Conservation (phyloP, 2,113 vertebrate genomes). For the Crypturellus undulatus region DNA sequence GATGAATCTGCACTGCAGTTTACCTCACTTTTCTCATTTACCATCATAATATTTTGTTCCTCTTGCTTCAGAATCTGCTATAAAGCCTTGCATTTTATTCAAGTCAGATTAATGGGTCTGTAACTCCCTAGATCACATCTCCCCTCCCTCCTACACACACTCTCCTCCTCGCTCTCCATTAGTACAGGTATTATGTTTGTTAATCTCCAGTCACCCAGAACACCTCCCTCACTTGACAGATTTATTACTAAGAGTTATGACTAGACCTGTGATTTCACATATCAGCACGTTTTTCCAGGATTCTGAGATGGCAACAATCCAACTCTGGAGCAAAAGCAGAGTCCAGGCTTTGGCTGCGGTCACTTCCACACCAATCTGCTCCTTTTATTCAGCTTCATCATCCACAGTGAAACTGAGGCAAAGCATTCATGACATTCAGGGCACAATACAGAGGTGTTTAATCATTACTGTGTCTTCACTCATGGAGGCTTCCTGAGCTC, state of each 20-base stretch:
- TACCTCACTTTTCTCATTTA: slow-evolving; percentile 1
- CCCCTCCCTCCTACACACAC: slow-evolving; percentile 26
- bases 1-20: not conserved
- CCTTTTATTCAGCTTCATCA: not conserved
- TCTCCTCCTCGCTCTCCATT: slow-evolving; percentile 44
- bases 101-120: slow-evolving; percentile 32
- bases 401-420: not conserved
- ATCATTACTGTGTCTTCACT: not conserved
- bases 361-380: not conserved
- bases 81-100: not conserved
- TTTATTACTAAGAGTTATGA: slow-evolving; percentile 57
- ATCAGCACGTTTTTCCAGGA: slow-evolving; percentile 43
- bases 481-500: not conserved
- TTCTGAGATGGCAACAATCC: slow-evolving; percentile 11
- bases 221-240: slow-evolving; percentile 52
- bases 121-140: slow-evolving; percentile 11
- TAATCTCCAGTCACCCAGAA: slow-evolving; percentile 65
- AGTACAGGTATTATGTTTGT: slow-evolving; percentile 68
- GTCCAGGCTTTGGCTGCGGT: not conserved
- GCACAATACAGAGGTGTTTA: not conserved
- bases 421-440: not conserved
- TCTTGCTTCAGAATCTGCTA: not conserved
- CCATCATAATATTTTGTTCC: not conserved
- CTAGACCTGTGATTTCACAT: slow-evolving; percentile 55
- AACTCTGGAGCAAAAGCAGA: not conserved